phyloP scores from a whole-genome alignment of 2,888 invertebrate genomes.

The Plagodis dolabraria region DNA sequence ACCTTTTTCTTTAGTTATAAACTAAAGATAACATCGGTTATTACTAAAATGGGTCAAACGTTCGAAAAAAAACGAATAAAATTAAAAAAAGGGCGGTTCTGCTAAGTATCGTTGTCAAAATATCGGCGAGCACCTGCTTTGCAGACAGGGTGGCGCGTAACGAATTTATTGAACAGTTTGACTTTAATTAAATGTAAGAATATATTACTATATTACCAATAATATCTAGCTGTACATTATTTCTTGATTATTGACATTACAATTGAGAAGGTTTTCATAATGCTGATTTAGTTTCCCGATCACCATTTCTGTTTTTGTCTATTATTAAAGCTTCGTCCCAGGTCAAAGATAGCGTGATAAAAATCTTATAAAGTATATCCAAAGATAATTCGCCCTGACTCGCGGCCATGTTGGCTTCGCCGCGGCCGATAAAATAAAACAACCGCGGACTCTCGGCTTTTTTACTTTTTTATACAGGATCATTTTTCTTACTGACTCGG shows the following conservation, averaged over 20 bases:
- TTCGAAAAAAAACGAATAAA: slow-evolving; percentile 66
- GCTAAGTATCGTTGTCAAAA: slow-evolving; percentile 83
- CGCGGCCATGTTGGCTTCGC: slow-evolving; percentile 79
- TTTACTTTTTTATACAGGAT: slow-evolving; percentile 82
- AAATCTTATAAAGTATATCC: slow-evolving; percentile 66
- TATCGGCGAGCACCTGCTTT: slow-evolving; percentile 77
- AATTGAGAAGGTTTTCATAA: neutral
- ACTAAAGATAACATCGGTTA: slow-evolving; percentile 58
- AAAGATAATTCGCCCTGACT: slow-evolving; percentile 74
- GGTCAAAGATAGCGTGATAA: slow-evolving; percentile 49
- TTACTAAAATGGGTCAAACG: slow-evolving; percentile 74
- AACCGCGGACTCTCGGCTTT: slow-evolving; percentile 71
- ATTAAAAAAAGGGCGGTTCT: slow-evolving; percentile 76
- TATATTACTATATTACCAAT: neutral
- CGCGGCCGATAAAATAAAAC: slow-evolving; percentile 78
- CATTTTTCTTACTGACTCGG: slow-evolving; percentile 80
- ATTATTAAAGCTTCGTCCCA: slow-evolving; percentile 43
- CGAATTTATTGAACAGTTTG: slow-evolving; percentile 49
- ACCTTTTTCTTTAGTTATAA: slow-evolving; percentile 59
- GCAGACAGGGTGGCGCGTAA: slow-evolving; percentile 76
- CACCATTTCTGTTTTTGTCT: slow-evolving; percentile 20
- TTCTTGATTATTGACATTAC: too few species aligned
- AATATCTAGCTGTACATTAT: too few species aligned
- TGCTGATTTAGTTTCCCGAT: slow-evolving; percentile 2
- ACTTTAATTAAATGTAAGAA: neutral